Evolutionary conservation across 2,797 vertebrate species (phyloP), one percentile per base, ranked within the genome.

Genomic region (Apodemus agrarius): DNA sequence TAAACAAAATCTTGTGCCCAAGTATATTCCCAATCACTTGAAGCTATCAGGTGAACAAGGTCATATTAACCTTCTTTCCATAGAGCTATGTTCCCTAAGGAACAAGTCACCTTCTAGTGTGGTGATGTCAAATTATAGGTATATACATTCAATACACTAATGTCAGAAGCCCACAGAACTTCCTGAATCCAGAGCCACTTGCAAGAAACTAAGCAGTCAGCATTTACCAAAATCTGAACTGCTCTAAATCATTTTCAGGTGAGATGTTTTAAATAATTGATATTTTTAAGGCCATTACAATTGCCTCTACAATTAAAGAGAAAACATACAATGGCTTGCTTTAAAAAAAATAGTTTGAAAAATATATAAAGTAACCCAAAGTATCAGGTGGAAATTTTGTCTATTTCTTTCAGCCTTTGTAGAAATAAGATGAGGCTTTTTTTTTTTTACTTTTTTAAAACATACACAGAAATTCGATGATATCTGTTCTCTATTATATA

Each of bases 391-490:
- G 97, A 98, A 80, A 95, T 93, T 93, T 76, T 97, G 92, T 97
- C 97, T 97, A 94, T 93, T 81, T 96, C 63, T 83, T 83, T 95
- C 59, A 91, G 40, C 22, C 59, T 96, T 93, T 90, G 37, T 31
- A 94, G 95, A 97, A 86, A 96, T 96, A 97, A 97, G 89, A 88
- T 82, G 61, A 72, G 79, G 92, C 63, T 98, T 98, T 98, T 98
- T 92, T 63, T 67, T 98, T 98, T 98, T 98, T 92, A 67, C 98
- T 96, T 98, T 65, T 65, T 91, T 69, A 96, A 96, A 98, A 97
- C 97, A 98, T 99, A 99, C 99, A 99, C 99, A 99, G 99, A 99
- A 99, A 99, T 99, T 99, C 99, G 97, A 99, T 99, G 99, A 99
- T 98, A 98, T 99, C 99, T 99, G 99, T 99, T 98, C 98, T 99